phyloP scores from a whole-genome alignment of 2,797 vertebrate genomes.

The Schizopygopsis malacanthus region DNA sequence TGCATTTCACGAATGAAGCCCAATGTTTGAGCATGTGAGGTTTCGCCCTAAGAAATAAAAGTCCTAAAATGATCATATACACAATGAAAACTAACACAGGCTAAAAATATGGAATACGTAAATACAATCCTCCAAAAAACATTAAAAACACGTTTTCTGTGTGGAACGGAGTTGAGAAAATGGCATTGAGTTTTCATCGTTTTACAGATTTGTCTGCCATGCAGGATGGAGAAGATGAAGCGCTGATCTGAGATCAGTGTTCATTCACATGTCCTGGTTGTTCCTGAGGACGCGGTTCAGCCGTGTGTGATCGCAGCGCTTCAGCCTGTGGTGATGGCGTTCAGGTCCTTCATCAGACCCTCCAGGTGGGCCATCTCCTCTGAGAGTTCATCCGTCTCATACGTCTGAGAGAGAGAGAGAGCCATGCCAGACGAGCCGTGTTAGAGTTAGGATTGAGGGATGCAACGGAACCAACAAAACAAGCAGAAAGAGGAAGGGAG shows the following conservation, averaged over 20 bases:
- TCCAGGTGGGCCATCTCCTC: slow-evolving; percentile 99
- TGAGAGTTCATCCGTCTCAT: slow-evolving; percentile 96
- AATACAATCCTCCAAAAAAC: slow-evolving; percentile 11
- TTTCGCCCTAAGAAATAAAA: slow-evolving; percentile 21
- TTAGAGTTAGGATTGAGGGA: slow-evolving; percentile 70
- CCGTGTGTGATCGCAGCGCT: slow-evolving; percentile 62
- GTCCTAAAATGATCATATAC: slow-evolving; percentile 33
- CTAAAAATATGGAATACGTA: slow-evolving; percentile 18
- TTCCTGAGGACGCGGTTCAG: slow-evolving; percentile 84
- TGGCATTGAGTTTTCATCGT: neutral
- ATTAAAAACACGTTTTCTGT: slow-evolving; percentile 17
- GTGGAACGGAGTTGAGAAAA: neutral
- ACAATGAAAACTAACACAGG: slow-evolving; percentile 31
- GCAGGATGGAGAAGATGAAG: slow-evolving; percentile 72
- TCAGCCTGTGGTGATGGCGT: slow-evolving; percentile 98
- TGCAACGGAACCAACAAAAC: slow-evolving; percentile 21
- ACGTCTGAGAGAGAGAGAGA: slow-evolving; percentile 78
- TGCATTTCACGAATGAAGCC: slow-evolving; percentile 14
- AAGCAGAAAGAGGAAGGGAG: neutral
- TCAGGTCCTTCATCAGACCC: slow-evolving; percentile 99
- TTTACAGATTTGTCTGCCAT: slow-evolving; percentile 75
- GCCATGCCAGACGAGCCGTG: slow-evolving; percentile 49
- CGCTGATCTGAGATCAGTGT: slow-evolving; percentile 37
- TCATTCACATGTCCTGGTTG: slow-evolving; percentile 69
- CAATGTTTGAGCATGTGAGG: neutral